Percentiles rank a stretch among this genome's conserved stretches.
Conservation (phyloP, 2,797 vertebrate genomes). For the Melanotaenia parkinsoni region DNA sequence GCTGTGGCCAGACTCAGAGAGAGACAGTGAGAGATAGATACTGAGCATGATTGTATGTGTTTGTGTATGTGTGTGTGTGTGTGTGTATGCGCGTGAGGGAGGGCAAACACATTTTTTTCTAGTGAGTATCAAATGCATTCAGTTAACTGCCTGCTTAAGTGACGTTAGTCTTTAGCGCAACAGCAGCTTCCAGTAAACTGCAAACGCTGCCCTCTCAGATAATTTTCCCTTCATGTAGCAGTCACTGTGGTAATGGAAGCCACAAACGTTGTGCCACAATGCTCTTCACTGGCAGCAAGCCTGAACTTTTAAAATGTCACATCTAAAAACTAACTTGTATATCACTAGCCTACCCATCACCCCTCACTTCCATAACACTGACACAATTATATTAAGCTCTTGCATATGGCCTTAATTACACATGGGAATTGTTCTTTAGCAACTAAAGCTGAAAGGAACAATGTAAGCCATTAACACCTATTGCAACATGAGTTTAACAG, state of each 20-base stretch:
- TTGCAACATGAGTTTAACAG: too few species aligned
- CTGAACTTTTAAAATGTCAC: conserved; percentile 30
- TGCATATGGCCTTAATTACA: not conserved
- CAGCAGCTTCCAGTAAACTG: conserved; percentile 70
- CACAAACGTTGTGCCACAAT: conserved; percentile 50
- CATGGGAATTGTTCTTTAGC: conserved; percentile 6
- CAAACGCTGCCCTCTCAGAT: conserved; percentile 60
- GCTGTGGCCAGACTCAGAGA: conserved; percentile 69
- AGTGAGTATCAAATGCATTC: conserved; percentile 63
- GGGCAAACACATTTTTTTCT: conserved; percentile 35
- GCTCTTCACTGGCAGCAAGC: conserved; percentile 35
- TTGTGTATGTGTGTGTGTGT: conserved; percentile 7
- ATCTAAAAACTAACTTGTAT: conserved; percentile 25
- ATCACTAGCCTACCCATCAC: not conserved
- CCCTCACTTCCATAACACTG: not conserved
- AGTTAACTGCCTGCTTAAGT: conserved; percentile 62
- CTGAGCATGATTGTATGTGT: conserved; percentile 14
- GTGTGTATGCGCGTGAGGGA: not conserved
- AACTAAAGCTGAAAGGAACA: not conserved
- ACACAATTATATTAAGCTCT: not conserved
- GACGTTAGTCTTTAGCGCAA: conserved; percentile 52
- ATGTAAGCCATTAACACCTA: too few species aligned
- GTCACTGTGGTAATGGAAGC: conserved; percentile 43
- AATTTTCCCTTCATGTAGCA: conserved; percentile 49
- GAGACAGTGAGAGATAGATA: conserved; percentile 21